Percentiles rank a stretch among this genome's conserved stretches.
Conservation (phyloP, 2,888 invertebrate genomes). For the Penaeus monodon region DNA sequence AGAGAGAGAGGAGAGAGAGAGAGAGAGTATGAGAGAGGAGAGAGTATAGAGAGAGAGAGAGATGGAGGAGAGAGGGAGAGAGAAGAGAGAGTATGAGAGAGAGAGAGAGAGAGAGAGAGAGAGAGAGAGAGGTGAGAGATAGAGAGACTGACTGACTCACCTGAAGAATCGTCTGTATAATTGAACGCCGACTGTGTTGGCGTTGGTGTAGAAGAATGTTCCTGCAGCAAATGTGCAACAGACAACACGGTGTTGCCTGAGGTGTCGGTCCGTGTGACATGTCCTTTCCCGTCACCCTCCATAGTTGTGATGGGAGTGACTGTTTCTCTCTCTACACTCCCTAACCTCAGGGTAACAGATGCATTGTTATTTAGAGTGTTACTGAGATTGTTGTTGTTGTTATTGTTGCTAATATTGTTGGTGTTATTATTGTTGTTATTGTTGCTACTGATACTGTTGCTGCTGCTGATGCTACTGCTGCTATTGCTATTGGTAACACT, state of each 20-base stretch:
- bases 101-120: too few relatives aligned
- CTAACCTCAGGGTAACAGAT: slow-evolving; percentile 30
- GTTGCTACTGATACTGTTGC: neutral
- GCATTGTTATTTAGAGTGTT: neutral
- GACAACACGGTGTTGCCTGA: neutral
- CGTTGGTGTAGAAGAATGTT: slow-evolving; percentile 29
- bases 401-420: slow-evolving; percentile 19
- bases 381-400: neutral
- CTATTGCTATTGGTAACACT: neutral
- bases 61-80: too few relatives aligned
- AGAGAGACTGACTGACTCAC: neutral
- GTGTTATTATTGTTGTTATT: neutral
- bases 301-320: neutral
- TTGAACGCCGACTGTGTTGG: slow-evolving; percentile 40
- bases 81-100: too few relatives aligned
- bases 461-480: slow-evolving; percentile 25
- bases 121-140: too few relatives aligned
- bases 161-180: slow-evolving; percentile 44
- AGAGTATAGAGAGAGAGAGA: too few relatives aligned
- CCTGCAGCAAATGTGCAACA: slow-evolving; percentile 21
- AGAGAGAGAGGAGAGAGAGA: too few relatives aligned
- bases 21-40: too few relatives aligned
- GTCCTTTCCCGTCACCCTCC: slow-evolving; percentile 20
- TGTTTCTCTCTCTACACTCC: slow-evolving; percentile 34
- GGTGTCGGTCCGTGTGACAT: slow-evolving; percentile 9